Percentiles rank a stretch among this genome's conserved stretches.
Conservation (phyloP, 2,797 vertebrate species). For the Graptemys geographica region DNA sequence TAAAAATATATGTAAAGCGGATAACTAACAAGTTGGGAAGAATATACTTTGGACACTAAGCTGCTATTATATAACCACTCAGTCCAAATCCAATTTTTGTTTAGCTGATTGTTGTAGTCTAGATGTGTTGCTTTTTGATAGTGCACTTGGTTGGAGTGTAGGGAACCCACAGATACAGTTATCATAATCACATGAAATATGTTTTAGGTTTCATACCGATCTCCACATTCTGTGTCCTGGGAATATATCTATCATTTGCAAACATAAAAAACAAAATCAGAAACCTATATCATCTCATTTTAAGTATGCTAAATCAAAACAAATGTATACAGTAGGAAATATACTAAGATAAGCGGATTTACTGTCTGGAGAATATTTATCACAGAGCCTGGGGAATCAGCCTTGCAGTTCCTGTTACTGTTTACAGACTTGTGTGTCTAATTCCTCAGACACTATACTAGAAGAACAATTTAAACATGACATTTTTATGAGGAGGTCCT, state of each 20-base stretch:
- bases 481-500: neutral
- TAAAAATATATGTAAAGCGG: neutral
- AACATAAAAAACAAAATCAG: neutral
- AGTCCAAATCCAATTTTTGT: neutral
- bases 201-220: neutral
- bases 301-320: neutral
- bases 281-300: neutral
- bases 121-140: slow-evolving; percentile 39
- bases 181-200: neutral
- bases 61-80: neutral
- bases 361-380: neutral
- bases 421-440: neutral
- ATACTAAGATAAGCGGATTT: neutral
- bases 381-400: neutral
- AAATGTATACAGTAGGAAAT: neutral
- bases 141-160: neutral
- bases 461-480: neutral
- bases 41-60: neutral
- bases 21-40: neutral
- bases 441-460: neutral
- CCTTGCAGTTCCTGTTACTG: neutral
- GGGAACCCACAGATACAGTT: neutral
- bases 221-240: neutral
- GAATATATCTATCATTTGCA: neutral
- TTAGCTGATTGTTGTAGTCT: neutral